phyloP scores from a whole-genome alignment of 2,113 vertebrate genomes.

The Tupaia tana region DNA sequence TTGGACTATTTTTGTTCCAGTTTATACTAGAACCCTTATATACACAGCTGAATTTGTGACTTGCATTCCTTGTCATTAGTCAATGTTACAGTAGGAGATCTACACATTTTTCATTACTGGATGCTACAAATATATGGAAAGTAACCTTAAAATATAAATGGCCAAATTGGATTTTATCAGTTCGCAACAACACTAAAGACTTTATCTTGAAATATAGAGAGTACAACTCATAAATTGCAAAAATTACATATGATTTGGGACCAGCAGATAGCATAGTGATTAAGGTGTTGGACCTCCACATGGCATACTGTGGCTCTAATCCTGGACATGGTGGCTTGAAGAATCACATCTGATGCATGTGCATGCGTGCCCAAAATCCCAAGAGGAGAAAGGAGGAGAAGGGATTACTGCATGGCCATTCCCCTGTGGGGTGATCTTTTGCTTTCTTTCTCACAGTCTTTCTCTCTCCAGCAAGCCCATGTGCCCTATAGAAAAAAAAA shows the following conservation, averaged over 20 bases:
- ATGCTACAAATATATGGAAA: background rate
- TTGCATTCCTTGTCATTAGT: background rate
- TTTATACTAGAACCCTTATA: background rate
- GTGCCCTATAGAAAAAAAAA: too few species aligned
- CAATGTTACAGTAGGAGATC: background rate
- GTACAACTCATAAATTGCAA: background rate
- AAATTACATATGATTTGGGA: background rate
- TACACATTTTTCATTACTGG: background rate
- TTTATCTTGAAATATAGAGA: background rate
- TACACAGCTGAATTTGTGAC: background rate
- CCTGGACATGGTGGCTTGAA: too few species aligned
- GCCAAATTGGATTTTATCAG: background rate
- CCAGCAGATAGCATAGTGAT: too few species aligned
- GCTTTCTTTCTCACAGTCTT: too few species aligned
- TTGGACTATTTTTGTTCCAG: background rate
- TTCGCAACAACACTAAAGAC: background rate
- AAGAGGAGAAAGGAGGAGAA: too few species aligned
- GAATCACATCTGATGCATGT: too few species aligned
- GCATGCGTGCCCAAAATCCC: too few species aligned
- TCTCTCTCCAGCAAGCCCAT: too few species aligned
- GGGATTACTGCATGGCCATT: too few species aligned
- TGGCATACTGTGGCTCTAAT: too few species aligned
- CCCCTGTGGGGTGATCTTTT: too few species aligned
- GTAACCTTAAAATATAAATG: background rate
- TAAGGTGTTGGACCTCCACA: too few species aligned